Conservation (phyloP, 2,888 invertebrate genomes). For the Drosophila suboccidentalis region DNA sequence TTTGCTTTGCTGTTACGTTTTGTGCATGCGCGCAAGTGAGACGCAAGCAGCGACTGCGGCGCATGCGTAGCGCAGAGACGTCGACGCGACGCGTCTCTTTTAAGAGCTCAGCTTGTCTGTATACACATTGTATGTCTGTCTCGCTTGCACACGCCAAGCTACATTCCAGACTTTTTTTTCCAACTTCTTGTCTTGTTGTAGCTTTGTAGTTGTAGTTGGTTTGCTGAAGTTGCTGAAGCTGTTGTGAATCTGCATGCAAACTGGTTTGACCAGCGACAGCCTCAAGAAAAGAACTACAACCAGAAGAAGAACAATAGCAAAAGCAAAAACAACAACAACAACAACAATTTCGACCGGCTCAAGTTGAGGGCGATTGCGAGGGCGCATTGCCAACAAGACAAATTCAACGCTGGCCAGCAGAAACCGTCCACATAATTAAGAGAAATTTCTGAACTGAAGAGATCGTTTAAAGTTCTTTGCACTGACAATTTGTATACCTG, state of each 20-base stretch:
- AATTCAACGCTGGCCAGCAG: slow-evolving; percentile 5
- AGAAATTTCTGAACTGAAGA: slow-evolving; percentile 7
- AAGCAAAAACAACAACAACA: slow-evolving; percentile 6
- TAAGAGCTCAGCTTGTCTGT: slow-evolving; percentile 1
- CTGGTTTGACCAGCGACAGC: slow-evolving; percentile 71
- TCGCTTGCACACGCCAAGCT: slow-evolving; percentile 37
- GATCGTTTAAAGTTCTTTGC: slow-evolving; percentile 1
- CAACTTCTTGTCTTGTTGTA: slow-evolving; percentile 6
- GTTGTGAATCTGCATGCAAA: slow-evolving; percentile 59
- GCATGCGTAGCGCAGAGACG: slow-evolving; percentile 53
- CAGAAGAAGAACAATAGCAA: slow-evolving; percentile 1
- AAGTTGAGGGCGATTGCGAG: slow-evolving; percentile 51
- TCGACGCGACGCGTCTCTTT: background rate
- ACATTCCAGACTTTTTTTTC: slow-evolving; percentile 29
- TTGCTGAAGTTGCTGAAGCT: slow-evolving; percentile 23
- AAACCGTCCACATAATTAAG: slow-evolving; percentile 30
- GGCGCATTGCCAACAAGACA: slow-evolving; percentile 53
- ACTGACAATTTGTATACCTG: background rate
- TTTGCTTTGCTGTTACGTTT: slow-evolving; percentile 10
- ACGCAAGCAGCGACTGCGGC: slow-evolving; percentile 43
- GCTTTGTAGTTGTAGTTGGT: slow-evolving; percentile 21
- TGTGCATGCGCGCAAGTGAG: slow-evolving; percentile 45
- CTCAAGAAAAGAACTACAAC: background rate
- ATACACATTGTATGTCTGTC: slow-evolving; percentile 23
- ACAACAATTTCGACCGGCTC: slow-evolving; percentile 15